Evolutionary conservation across 2,113 vertebrate genomes (phyloP).

Genomic region (Oncorhynchus clarkii): DNA sequence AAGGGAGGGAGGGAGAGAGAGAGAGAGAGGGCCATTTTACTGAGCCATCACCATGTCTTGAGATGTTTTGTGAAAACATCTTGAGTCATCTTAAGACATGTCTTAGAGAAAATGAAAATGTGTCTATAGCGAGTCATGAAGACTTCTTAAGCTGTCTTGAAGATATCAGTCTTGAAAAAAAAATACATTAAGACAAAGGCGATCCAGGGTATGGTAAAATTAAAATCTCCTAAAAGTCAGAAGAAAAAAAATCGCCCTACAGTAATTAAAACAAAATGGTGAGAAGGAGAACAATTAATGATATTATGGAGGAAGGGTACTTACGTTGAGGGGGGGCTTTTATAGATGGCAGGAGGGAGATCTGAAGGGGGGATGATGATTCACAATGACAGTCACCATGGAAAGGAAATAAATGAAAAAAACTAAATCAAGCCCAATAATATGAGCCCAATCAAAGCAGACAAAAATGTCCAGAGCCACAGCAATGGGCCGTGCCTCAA

Average conservation of each 20-base stretch:
- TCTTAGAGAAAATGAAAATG: too few relatives aligned
- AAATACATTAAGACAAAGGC: background rate
- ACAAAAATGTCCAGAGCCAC: slow-evolving; percentile 27
- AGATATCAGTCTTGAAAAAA: background rate
- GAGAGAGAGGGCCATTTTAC: background rate
- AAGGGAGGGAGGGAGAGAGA: background rate
- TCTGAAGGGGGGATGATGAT: slow-evolving; percentile 62
- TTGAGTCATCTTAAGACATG: too few relatives aligned
- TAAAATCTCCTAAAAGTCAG: too few relatives aligned
- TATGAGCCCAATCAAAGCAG: slow-evolving; percentile 36
- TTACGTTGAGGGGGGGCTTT: slow-evolving; percentile 69
- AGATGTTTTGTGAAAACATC: too few relatives aligned
- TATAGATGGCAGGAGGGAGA: slow-evolving; percentile 60
- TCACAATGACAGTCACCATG: slow-evolving; percentile 53
- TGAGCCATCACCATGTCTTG: too few relatives aligned
- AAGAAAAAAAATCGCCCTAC: too few relatives aligned
- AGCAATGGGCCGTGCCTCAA: slow-evolving; percentile 39
- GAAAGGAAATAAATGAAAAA: slow-evolving; percentile 50
- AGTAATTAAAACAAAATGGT: slow-evolving; percentile 38
- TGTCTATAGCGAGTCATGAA: too few relatives aligned
- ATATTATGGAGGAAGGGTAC: slow-evolving; percentile 45
- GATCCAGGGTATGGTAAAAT: too few relatives aligned
- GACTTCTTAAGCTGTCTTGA: too few relatives aligned
- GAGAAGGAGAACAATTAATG: slow-evolving; percentile 30
- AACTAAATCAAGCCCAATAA: slow-evolving; percentile 42